Conservation (phyloP, 2,113 vertebrate genomes). For the Halichoeres trimaculatus region DNA sequence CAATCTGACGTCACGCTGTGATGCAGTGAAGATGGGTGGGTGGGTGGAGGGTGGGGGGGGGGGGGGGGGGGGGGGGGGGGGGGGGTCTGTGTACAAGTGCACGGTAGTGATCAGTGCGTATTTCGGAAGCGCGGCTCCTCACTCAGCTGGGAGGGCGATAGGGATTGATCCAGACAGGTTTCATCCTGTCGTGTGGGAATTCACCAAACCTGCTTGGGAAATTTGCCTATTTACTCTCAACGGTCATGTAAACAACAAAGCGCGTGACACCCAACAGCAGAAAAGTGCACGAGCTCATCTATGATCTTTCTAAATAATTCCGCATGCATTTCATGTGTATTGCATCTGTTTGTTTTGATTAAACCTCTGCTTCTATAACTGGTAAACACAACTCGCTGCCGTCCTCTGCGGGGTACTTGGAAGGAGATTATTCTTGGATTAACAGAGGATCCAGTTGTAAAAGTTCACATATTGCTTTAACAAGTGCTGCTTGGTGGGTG, state of each 20-base stretch:
- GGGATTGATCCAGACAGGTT: slow-evolving; percentile 27
- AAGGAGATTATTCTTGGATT: slow-evolving; percentile 32
- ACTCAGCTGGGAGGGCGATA: background rate
- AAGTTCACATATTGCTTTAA: slow-evolving; percentile 1
- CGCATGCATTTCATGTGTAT: background rate
- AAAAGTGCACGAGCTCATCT: rapidly evolving
- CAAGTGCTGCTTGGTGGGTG: background rate
- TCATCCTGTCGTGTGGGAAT: background rate
- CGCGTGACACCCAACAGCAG: rapidly evolving
- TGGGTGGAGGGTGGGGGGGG: no score
- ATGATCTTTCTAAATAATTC: background rate
- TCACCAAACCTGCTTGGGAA: slow-evolving; percentile 3
- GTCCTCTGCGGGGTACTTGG: background rate
- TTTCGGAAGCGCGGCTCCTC: background rate
- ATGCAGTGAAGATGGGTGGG: slow-evolving; percentile 26
- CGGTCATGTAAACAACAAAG: rapidly evolving
- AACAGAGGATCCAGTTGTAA: background rate
- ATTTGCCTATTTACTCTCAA: background rate
- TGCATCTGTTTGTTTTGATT: background rate
- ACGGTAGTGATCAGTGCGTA: slow-evolving; percentile 17
- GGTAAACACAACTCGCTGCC: background rate
- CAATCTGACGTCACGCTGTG: slow-evolving; percentile 35
- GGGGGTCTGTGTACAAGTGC: slow-evolving; percentile 6
- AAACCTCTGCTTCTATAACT: background rate
- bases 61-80: background rate